Conservation (phyloP, 2,113 vertebrate genomes). For the Pluvianellus socialis region DNA sequence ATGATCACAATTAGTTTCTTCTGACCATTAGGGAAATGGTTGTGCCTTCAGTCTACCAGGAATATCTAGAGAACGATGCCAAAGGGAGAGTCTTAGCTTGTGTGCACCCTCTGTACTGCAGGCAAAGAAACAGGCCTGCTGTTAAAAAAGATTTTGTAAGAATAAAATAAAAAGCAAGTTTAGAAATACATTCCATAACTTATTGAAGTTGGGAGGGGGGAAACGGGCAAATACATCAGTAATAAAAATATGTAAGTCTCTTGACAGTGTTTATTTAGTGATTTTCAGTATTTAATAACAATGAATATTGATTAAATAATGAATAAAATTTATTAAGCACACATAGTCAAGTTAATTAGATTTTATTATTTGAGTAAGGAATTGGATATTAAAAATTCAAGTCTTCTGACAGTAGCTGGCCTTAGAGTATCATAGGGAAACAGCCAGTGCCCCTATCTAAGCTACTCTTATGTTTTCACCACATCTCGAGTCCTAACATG, state of each 20-base stretch:
- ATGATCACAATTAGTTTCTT: neutral
- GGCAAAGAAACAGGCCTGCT: neutral
- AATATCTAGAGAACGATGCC: neutral
- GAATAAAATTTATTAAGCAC: constrained; percentile 6
- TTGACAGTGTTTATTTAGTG: constrained; percentile 14
- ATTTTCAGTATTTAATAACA: constrained; percentile 27
- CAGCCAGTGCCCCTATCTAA: neutral
- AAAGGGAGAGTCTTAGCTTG: neutral
- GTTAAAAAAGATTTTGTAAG: neutral
- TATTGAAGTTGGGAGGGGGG: neutral
- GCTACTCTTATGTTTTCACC: neutral
- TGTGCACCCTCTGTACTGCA: neutral
- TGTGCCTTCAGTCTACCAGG: neutral
- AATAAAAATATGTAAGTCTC: neutral
- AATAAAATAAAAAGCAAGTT: neutral
- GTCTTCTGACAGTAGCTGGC: neutral
- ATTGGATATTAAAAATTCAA: constrained; percentile 41
- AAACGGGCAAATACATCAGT: neutral
- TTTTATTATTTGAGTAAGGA: constrained; percentile 49
- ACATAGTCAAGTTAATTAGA: neutral
- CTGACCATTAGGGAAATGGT: fast-evolving
- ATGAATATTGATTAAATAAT: constrained; percentile 41
- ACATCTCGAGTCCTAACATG: neutral
- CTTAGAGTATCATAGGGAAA: neutral
- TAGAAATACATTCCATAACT: neutral